Evolutionary conservation across 1,140 invertebrate species (phyloP), one percentile per base, ranked within the genome.

Genomic region (Nasonia giraulti): DNA sequence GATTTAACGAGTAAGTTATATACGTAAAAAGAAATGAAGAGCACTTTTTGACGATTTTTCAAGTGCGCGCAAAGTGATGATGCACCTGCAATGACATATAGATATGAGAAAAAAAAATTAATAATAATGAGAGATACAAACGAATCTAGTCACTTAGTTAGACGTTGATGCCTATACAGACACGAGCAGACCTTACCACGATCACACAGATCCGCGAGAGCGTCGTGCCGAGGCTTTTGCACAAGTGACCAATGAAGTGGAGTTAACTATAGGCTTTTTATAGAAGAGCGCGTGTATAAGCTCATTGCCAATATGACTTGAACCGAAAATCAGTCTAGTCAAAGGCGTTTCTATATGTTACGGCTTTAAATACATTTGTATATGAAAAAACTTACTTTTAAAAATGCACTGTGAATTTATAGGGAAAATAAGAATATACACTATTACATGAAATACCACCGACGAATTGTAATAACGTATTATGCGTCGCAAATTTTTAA

Each of bases 181-280:
- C 76, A 55, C 12, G n/a, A 50, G 71, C 11, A 80, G 68, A 80
- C 27, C 71, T 81, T 80, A 69, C 11, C 73, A 80, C 66, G 62
- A 47, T 84, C 55, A 62, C 20, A 17, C 20, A 74, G 7, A 80
- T 85, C 66, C n/a, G 31, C 62, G 68, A 80, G 31, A 85, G 71
- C 47, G 12, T 80, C n/a, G 14, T 66, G 47, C 75, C 20, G 33
- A 23, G 27, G 33, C 23, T 85, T 85, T 69, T 76, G 20, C 75
- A 76, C 75, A 76, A 80, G 78, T 74, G 83, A 85, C 78, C 83
- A 80, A 84, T 68, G 50, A 75, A 75, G 40, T 12, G 55, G 10
- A 71, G 20, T 85, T 85, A 80, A 71, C 55, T 76, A 44, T 85
- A 85, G 76, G 78, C 78, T 85, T 85, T 85, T 85, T 85, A 85